These are phyloP conservation scores for Leptopilina drosophilae DNA, from an alignment of 2,888 invertebrate species.

Conservation along the genomic window DNA sequence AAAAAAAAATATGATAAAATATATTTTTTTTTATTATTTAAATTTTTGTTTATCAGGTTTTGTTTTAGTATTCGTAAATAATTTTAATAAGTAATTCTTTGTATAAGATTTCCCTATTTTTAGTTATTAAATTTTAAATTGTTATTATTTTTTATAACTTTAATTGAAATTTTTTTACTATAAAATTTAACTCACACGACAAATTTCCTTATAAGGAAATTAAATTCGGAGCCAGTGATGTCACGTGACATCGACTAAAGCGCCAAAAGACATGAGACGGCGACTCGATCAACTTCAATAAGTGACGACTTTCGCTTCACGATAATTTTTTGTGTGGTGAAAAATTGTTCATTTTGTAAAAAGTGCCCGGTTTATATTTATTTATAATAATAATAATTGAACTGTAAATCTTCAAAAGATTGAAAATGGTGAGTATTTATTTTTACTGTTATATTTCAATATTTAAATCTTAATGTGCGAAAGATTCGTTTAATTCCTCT, in stretches of 20 bases:
- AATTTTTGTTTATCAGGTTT: too few species aligned
- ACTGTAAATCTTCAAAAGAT: not conserved
- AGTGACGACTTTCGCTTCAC: slow-evolving; percentile 4
- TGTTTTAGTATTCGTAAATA: too few species aligned
- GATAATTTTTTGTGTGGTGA: not conserved
- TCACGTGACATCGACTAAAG: slow-evolving; percentile 8
- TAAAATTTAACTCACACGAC: not conserved
- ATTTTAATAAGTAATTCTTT: too few species aligned
- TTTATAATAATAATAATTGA: not conserved
- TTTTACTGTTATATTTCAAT: not conserved
- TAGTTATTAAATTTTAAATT: too few species aligned
- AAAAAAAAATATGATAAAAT: too few species aligned
- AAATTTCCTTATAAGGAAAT: slow-evolving; percentile 26
- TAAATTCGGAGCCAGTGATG: slow-evolving; percentile 11
- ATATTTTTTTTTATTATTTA: too few species aligned
- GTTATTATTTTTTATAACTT: too few species aligned
- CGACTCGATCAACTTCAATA: not conserved
- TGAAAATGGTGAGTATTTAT: slow-evolving; percentile 20
- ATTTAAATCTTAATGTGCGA: not conserved
- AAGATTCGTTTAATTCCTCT: not conserved
- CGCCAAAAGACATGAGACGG: not conserved
- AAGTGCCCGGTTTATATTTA: slow-evolving; percentile 6
- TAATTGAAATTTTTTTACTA: too few species aligned
- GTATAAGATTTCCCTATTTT: too few species aligned
- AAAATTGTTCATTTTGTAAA: slow-evolving; percentile 18